Conservation (phyloP, 2,113 vertebrate genomes). For the Sebastes fasciatus region DNA sequence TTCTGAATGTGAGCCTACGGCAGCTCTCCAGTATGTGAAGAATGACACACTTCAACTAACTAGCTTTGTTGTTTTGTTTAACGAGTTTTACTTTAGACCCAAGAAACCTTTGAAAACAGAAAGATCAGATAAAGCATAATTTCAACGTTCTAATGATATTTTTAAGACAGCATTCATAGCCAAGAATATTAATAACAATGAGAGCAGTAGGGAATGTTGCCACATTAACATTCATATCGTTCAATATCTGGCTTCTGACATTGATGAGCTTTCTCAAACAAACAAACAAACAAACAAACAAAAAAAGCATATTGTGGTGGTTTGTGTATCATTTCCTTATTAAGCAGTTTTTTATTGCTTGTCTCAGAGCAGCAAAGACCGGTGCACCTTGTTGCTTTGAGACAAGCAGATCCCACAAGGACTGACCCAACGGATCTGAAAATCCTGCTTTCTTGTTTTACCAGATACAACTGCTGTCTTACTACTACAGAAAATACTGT, state of each 20-base stretch:
- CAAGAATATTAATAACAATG: slow-evolving; percentile 25
- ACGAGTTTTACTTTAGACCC: background rate
- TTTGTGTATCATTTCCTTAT: slow-evolving; percentile 22
- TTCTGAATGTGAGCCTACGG: background rate
- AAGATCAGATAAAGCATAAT: slow-evolving; percentile 17
- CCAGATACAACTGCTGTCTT: background rate
- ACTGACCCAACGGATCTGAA: slow-evolving; percentile 1
- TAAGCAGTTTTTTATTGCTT: slow-evolving; percentile 22
- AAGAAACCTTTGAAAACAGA: background rate
- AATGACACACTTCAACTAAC: background rate
- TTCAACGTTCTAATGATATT: slow-evolving; percentile 47
- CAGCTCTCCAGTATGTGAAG: background rate
- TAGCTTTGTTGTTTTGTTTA: slow-evolving; percentile 18
- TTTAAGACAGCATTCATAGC: slow-evolving; percentile 29
- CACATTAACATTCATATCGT: slow-evolving; percentile 45
- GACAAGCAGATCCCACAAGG: slow-evolving; percentile 23
- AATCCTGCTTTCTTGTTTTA: slow-evolving; percentile 17
- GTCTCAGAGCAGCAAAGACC: background rate
- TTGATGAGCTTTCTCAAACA: slow-evolving; percentile 32
- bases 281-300: background rate
- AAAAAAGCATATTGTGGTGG: background rate
- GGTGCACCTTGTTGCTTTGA: slow-evolving; percentile 12
- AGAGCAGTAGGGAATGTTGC: slow-evolving; percentile 11
- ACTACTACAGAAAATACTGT: slow-evolving; percentile 12
- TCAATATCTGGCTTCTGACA: slow-evolving; percentile 26